Percentiles rank a stretch among this genome's conserved stretches.
Evolutionary conservation across 2,113 vertebrate species (phyloP).

Genomic region (Psittacara wagleri): DNA sequence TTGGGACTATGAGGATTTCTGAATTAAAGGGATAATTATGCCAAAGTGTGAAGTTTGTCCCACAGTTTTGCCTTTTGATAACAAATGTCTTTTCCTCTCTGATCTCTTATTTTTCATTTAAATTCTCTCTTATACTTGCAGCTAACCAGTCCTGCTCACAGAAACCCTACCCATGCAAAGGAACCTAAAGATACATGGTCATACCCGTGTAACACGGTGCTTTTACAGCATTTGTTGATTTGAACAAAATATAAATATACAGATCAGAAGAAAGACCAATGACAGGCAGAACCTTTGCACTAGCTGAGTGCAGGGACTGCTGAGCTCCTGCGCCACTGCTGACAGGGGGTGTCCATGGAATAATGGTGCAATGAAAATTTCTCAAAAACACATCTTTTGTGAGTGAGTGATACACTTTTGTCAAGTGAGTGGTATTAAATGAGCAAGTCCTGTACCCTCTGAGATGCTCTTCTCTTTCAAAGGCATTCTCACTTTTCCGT

Average conservation of each 20-base stretch:
- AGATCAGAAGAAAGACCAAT: neutral
- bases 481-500: neutral
- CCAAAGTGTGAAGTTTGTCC: neutral
- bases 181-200: neutral
- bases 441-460: neutral
- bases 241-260: neutral
- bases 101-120: neutral
- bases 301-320: neutral
- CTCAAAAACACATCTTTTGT: neutral
- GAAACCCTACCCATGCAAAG: neutral
- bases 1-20: neutral
- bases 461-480: neutral
- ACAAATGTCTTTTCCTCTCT: neutral
- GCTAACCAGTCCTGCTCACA: neutral
- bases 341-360: neutral
- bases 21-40: neutral
- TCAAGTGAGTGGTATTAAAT: neutral
- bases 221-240: neutral
- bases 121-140: neutral
- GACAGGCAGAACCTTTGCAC: neutral
- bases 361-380: neutral
- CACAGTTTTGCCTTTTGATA: neutral
- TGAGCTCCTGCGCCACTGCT: neutral
- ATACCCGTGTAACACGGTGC: accelerated
- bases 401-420: neutral